Evolutionary conservation across 2,888 invertebrate genomes (phyloP), one percentile per base, ranked within the genome.

Genomic region (Deroplatys truncata): DNA sequence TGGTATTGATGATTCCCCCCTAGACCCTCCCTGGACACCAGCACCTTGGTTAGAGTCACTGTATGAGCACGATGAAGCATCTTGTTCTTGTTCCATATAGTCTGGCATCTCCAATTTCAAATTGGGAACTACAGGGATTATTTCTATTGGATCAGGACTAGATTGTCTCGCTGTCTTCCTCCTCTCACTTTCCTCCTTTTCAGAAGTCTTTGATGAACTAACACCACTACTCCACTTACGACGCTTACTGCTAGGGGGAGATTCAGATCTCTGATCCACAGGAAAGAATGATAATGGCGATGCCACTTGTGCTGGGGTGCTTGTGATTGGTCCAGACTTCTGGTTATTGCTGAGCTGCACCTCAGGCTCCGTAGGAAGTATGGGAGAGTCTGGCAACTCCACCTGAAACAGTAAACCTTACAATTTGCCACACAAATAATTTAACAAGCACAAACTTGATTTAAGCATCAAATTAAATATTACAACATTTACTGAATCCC

Each of bases 81-180:
- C 90, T n/a, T 84, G 85, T n/a, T 84, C 88, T 84, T 85, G 82
- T 91, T 95, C 95, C 91, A 95, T 93, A 91, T 95, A 95, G 91
- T 95, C 95, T 29, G 95, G 95, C 93, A 95, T 94, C 92, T 95
- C 95, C 92, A 95, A 92, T 92, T 95, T 95, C 28, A 95, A 93
- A 90, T 94, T 93, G 90, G 94, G 93, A 93, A 94, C 93, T 8
- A 93, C 92, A n/a, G 93, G 93, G 90, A 93, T 93, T 91, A 93
- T 93, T 92, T 93, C 93, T 28, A 93, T 93, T 2, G 93, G 93
- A 90, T 93, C 93, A 1, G 92, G 91, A 3, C 92, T 92, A 92
- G 56, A 92, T 92, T 9, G 93, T 93, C 20, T 92, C 90, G 28
- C 82, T n/a, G 87, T 31, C 82, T 90, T 86, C 86, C 84, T 89